Percentiles rank a stretch among this genome's conserved stretches.
These are phyloP conservation scores for Antechinus stuartii DNA, from an alignment of 2,113 vertebrate genomes.

Conservation along the genomic window DNA sequence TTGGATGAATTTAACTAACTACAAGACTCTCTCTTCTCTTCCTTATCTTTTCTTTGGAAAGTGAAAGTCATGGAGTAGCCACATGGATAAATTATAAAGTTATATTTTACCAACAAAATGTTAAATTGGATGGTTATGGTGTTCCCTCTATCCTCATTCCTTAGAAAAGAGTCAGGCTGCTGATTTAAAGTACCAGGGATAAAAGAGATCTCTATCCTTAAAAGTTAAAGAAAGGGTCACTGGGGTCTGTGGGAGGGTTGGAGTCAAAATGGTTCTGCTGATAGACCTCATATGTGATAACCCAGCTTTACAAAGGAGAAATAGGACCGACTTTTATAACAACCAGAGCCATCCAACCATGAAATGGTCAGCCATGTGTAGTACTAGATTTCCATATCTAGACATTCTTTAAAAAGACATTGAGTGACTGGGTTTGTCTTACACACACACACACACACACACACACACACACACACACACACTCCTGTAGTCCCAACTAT, in stretches of 20 bases:
- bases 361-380: background rate
- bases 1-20: background rate
- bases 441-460: too few relatives aligned
- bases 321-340: background rate
- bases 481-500: background rate
- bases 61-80: background rate
- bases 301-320: background rate
- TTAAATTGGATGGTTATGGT: background rate
- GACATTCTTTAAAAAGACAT: background rate
- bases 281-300: background rate
- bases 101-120: background rate
- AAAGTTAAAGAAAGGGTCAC: background rate
- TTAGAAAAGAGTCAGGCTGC: background rate
- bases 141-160: background rate
- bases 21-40: background rate
- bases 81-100: background rate
- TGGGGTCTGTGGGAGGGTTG: background rate
- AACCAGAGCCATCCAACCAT: background rate
- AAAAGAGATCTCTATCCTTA: background rate
- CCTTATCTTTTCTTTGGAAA: background rate
- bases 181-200: background rate
- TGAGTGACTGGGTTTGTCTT: background rate
- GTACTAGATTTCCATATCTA: background rate
- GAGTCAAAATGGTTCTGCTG: background rate
- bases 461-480: too few relatives aligned